These are phyloP conservation scores for human (Homo sapiens) DNA, from an alignment of 2,113 vertebrate genomes.

Conservation along the genomic window DNA sequence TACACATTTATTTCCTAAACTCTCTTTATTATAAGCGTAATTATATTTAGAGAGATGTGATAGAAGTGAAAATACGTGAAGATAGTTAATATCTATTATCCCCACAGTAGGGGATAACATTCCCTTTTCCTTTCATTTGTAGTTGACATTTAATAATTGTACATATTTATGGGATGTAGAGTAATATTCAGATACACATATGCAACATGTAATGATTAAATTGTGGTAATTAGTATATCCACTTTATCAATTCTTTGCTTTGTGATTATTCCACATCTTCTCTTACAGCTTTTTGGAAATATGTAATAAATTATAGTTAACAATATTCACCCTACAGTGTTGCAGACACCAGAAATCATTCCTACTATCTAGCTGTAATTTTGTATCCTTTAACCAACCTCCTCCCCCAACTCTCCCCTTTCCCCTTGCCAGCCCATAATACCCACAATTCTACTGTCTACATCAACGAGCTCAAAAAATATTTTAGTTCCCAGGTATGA, in stretches of 20 bases:
- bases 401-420: background rate
- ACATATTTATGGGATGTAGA: background rate
- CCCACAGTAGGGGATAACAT: background rate
- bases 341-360: background rate
- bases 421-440: background rate
- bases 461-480: background rate
- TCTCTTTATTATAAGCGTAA: background rate
- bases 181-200: background rate
- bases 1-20: background rate
- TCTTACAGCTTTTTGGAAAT: background rate
- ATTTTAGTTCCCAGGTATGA: background rate
- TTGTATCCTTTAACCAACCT: background rate
- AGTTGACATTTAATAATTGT: background rate
- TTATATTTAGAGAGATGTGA: background rate
- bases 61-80: background rate
- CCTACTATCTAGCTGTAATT: background rate
- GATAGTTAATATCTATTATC: background rate
- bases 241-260: background rate
- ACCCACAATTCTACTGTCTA: background rate
- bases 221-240: background rate
- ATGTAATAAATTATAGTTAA: background rate
- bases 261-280: background rate
- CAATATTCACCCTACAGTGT: background rate
- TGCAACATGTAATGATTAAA: background rate
- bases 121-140: background rate